Evolutionary conservation across 2,888 invertebrate species (phyloP).

Genomic region (Rhagium mordax): DNA sequence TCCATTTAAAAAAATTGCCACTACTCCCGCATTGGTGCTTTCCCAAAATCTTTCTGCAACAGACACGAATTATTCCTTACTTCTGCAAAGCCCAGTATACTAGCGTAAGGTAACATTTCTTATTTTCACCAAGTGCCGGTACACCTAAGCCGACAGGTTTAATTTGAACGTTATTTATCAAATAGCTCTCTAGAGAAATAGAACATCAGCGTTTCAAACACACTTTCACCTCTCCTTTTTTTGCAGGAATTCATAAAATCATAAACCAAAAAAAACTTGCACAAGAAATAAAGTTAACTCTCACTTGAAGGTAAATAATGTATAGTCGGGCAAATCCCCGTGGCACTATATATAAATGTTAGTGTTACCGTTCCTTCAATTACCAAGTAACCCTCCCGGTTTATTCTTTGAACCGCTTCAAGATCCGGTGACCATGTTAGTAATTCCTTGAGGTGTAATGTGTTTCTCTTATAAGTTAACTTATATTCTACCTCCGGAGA

Average conservation of each 20-base stretch:
- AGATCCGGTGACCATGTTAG: constrained; percentile 67
- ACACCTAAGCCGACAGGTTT: too few species aligned
- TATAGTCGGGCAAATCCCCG: constrained; percentile 45
- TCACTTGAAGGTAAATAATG: constrained; percentile 40
- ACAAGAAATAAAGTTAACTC: neutral
- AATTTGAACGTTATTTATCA: neutral
- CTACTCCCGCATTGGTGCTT: too few species aligned
- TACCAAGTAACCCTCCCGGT: constrained; percentile 63
- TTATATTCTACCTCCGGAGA: constrained; percentile 58
- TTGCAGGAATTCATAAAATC: neutral
- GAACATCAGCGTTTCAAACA: neutral
- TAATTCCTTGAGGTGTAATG: constrained; percentile 69
- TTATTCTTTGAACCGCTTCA: constrained; percentile 66
- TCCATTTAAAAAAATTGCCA: too few species aligned
- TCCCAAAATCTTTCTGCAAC: too few species aligned
- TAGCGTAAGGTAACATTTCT: too few species aligned
- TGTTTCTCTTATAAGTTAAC: constrained; percentile 67
- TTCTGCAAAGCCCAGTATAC: too few species aligned
- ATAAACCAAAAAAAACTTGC: neutral
- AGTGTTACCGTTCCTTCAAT: constrained; percentile 61
- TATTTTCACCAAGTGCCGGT: too few species aligned
- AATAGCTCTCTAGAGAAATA: neutral
- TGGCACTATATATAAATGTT: constrained; percentile 60
- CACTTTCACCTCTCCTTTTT: neutral
- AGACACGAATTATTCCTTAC: too few species aligned